Conservation (phyloP, 92 coral and sea anemone species). For the Blastomussa wellsi region DNA sequence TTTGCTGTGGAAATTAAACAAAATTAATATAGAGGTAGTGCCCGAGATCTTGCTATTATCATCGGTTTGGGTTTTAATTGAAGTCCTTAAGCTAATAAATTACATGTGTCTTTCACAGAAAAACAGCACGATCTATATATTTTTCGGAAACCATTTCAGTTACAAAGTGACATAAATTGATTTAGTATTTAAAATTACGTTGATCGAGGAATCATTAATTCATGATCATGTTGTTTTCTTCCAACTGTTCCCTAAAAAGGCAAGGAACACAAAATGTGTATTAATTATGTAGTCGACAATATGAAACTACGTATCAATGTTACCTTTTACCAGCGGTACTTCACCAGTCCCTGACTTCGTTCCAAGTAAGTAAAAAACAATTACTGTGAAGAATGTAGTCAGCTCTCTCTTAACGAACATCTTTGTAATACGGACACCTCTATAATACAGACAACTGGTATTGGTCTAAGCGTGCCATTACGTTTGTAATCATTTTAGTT, state of each 20-base stretch:
- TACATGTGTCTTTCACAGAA: background rate
- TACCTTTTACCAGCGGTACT: no score
- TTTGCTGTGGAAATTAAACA: background rate
- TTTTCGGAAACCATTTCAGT: background rate
- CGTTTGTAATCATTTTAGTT: no score
- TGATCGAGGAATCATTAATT: background rate
- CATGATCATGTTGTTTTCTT: background rate
- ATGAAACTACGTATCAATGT: background rate
- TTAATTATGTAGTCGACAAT: background rate
- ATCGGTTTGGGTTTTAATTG: background rate
- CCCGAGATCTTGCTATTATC: background rate
- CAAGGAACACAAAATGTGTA: background rate
- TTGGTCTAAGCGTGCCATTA: no score
- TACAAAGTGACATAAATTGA: background rate
- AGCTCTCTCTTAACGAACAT: no score
- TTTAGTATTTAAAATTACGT: background rate
- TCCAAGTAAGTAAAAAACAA: background rate
- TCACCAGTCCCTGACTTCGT: background rate
- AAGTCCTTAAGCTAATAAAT: background rate
- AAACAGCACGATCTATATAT: background rate
- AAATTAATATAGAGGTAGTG: background rate
- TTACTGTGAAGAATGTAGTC: no score
- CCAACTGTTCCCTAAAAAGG: no score
- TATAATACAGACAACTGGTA: no score
- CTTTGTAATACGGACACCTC: no score